These are phyloP conservation scores for Haemorhous mexicanus DNA, from an alignment of 2,113 vertebrate species.

Conservation along the genomic window DNA sequence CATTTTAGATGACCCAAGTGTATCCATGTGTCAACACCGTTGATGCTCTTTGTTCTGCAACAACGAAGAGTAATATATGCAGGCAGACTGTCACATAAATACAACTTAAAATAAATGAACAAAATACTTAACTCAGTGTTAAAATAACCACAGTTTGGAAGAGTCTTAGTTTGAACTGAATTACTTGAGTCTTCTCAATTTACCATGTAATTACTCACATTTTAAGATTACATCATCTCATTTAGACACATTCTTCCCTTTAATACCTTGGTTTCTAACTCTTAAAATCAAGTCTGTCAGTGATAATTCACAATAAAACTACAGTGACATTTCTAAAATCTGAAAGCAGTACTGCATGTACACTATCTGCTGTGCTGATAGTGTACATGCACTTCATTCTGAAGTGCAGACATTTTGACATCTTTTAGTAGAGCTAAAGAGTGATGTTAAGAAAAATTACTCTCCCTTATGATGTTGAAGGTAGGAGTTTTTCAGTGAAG, in stretches of 20 bases:
- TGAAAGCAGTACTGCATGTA: background rate
- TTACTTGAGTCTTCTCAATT: background rate
- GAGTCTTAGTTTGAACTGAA: background rate
- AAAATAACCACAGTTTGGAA: background rate
- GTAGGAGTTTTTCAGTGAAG: background rate
- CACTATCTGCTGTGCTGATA: background rate
- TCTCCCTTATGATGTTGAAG: background rate
- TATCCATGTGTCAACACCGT: background rate
- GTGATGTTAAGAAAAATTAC: background rate
- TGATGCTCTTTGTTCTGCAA: background rate
- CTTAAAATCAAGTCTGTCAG: background rate
- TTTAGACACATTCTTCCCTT: background rate
- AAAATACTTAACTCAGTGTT: background rate
- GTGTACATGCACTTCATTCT: background rate
- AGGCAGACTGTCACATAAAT: background rate
- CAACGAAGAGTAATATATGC: background rate
- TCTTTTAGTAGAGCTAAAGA: background rate
- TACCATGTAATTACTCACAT: background rate
- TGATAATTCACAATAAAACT: background rate
- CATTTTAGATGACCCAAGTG: background rate
- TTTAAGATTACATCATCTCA: background rate
- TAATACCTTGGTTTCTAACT: background rate
- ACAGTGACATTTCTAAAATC: background rate
- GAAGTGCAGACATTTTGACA: constrained; percentile 12
- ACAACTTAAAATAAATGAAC: background rate